phyloP scores from a whole-genome alignment of 2,797 vertebrate genomes.

The Cryptoblepharus egeriae region DNA sequence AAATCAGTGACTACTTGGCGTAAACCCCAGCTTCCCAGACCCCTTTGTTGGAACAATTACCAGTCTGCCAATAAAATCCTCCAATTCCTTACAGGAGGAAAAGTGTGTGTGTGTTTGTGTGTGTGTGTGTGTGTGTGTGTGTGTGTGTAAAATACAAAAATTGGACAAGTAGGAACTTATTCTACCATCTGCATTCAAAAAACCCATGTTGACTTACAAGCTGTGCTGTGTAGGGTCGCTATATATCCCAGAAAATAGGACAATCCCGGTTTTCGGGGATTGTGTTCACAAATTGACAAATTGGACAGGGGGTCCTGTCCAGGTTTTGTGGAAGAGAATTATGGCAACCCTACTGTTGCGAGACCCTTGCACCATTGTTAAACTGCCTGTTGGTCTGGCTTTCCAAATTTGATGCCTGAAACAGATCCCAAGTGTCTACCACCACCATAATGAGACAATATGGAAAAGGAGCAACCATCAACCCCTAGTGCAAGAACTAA shows the following conservation, averaged over 20 bases:
- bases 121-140: not conserved
- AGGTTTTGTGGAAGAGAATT: no score
- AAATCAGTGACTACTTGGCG: constrained; percentile 10
- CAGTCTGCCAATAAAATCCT: not conserved
- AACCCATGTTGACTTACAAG: not conserved
- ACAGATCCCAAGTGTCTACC: no score
- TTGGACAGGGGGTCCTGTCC: no score
- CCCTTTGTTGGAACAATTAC: constrained; percentile 11
- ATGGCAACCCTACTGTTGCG: no score
- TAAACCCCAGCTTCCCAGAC: not conserved
- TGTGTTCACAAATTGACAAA: no score
- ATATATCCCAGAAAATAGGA: no score
- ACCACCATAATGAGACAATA: no score
- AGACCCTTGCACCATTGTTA: not conserved
- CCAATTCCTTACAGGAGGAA: not conserved
- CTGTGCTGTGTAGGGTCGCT: no score
- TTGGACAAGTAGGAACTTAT: not conserved
- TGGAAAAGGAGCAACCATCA: no score
- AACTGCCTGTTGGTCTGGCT: not conserved
- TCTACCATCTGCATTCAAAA: not conserved
- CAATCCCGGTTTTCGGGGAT: no score
- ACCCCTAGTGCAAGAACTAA: no score
- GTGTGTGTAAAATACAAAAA: not conserved
- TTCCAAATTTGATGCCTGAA: no score
- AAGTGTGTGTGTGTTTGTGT: not conserved